Evolutionary conservation across 2,113 vertebrate genomes (phyloP).

Genomic region (Varanus salvator): DNA sequence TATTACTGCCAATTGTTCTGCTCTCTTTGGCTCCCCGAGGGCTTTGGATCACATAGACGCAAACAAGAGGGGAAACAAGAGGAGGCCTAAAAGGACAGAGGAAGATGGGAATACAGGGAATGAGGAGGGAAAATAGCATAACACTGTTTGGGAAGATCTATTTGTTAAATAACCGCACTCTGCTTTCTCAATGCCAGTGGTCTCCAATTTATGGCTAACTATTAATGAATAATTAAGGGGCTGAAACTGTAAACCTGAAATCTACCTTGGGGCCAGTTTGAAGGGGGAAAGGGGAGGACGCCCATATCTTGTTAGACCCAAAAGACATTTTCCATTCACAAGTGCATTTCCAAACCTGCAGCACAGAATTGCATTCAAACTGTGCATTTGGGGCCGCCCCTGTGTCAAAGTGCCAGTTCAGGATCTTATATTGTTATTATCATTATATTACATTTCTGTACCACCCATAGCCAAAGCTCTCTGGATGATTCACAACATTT

Average conservation of each 20-base stretch:
- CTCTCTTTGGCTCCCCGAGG: not conserved
- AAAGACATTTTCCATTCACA: not conserved
- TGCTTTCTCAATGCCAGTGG: not conserved
- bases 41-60: slow-evolving; percentile 1
- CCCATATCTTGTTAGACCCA: not conserved
- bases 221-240: slow-evolving; percentile 14
- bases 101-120: not conserved
- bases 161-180: not conserved
- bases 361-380: not conserved
- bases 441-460: too few species aligned
- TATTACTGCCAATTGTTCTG: not conserved
- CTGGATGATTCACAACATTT: too few species aligned
- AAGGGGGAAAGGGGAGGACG: not conserved
- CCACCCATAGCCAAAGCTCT: too few species aligned
- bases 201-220: slow-evolving; percentile 14
- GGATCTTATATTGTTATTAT: not conserved
- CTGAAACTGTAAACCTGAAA: slow-evolving; percentile 9
- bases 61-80: not conserved
- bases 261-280: not conserved
- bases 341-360: not conserved
- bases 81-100: not conserved
- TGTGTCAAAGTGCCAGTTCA: not conserved
- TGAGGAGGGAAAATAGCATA: not conserved
- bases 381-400: not conserved
- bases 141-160: not conserved